Percentiles rank a stretch among this genome's conserved stretches.
phyloP scores from a whole-genome alignment of 2,113 vertebrate genomes.

The human region DNA sequence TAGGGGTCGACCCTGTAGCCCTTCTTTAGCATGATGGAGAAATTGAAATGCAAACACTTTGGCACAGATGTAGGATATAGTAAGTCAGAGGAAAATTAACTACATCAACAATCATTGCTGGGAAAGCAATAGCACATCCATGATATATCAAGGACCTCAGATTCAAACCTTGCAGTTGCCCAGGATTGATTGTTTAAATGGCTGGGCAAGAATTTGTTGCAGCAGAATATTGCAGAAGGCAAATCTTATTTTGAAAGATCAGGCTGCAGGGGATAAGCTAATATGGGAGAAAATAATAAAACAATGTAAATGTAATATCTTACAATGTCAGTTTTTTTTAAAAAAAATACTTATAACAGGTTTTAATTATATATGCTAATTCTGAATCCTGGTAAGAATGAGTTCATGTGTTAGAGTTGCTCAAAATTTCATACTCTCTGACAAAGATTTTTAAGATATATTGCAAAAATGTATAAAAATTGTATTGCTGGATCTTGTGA shows the following conservation, averaged over 20 bases:
- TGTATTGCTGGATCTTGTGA: background rate
- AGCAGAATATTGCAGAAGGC: background rate
- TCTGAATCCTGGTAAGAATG: background rate
- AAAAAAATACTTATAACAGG: background rate
- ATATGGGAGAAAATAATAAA: background rate
- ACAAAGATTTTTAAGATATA: background rate
- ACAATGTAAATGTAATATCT: background rate
- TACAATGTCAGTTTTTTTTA: background rate
- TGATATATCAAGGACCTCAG: background rate
- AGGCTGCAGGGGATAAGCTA: background rate
- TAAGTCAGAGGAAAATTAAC: background rate
- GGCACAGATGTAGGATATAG: background rate
- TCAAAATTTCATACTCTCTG: background rate
- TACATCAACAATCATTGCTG: background rate
- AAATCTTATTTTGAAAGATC: background rate
- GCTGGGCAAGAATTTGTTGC: background rate
- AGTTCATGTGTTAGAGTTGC: background rate
- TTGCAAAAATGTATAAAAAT: background rate
- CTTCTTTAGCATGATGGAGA: background rate
- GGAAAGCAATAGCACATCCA: background rate
- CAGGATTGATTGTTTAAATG: background rate
- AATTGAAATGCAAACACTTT: background rate
- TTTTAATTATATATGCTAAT: background rate
- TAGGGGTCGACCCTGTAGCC: accelerated
- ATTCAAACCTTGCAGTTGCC: background rate